phyloP scores from a whole-genome alignment of 2,797 vertebrate genomes.

The Microtus obscurus region DNA sequence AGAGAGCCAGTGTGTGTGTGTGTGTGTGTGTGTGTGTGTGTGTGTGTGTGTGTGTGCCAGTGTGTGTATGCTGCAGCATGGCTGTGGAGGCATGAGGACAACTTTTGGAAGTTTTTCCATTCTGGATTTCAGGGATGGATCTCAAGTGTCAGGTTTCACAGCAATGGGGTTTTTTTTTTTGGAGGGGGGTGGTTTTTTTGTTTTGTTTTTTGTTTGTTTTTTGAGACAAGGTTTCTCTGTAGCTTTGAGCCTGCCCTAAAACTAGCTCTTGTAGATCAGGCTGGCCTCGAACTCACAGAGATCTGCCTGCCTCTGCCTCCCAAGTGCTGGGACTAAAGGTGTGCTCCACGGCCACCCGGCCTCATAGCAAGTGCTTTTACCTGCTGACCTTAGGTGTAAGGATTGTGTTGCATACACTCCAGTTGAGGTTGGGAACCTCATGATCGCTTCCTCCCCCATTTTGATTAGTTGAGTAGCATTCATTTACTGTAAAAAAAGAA shows the following conservation, averaged over 20 bases:
- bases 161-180: not conserved
- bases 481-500: not conserved
- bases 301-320: no score
- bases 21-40: no score
- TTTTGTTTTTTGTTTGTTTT: no score
- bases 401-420: not conserved
- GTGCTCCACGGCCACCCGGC: no score
- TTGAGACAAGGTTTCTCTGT: no score
- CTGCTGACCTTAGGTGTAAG: not conserved
- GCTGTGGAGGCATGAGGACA: not conserved
- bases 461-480: not conserved
- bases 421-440: not conserved
- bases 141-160: not conserved
- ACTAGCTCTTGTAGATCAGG: no score
- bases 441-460: not conserved
- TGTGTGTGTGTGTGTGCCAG: not conserved
- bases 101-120: not conserved
- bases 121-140: not conserved
- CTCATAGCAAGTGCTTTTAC: not conserved
- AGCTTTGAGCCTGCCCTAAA: no score
- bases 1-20: no score
- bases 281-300: no score
- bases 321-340: no score
- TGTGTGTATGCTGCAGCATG: not conserved
- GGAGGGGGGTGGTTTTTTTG: no score